These are phyloP conservation scores for Margaritifera margaritifera DNA, from an alignment of 2,888 invertebrate genomes.

Conservation along the genomic window DNA sequence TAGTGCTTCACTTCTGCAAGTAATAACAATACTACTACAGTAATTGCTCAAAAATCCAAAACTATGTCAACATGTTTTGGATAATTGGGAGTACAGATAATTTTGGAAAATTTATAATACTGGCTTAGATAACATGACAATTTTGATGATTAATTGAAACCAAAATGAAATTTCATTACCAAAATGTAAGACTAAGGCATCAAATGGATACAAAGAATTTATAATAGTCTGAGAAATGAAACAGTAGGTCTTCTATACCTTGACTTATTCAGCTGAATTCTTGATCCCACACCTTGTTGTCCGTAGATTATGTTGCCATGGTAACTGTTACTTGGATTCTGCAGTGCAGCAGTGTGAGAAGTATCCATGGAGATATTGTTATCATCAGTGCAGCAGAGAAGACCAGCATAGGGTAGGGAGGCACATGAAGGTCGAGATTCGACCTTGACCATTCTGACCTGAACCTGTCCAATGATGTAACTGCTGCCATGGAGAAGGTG, in stretches of 20 bases:
- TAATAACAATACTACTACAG: neutral
- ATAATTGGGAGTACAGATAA: too few species aligned
- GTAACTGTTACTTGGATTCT: slow-evolving; percentile 16
- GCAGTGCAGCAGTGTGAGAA: slow-evolving; percentile 3
- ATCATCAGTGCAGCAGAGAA: slow-evolving; percentile 25
- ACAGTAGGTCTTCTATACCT: too few species aligned
- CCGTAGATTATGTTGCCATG: slow-evolving; percentile 44
- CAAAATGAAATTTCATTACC: too few species aligned
- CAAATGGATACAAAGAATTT: too few species aligned
- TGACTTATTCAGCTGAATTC: slow-evolving; percentile 15
- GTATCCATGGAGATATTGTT: slow-evolving; percentile 25
- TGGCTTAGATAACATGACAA: too few species aligned
- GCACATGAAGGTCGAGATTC: slow-evolving; percentile 37
- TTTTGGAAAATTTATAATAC: too few species aligned
- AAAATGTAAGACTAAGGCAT: too few species aligned
- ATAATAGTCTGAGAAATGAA: too few species aligned
- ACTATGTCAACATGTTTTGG: neutral
- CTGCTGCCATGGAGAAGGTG: slow-evolving; percentile 27
- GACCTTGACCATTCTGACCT: slow-evolving; percentile 60
- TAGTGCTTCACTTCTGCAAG: slow-evolving; percentile 38
- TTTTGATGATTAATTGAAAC: too few species aligned
- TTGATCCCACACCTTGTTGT: slow-evolving; percentile 53
- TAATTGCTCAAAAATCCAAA: neutral
- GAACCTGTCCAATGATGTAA: slow-evolving; percentile 61
- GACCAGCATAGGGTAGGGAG: slow-evolving; percentile 16